phyloP scores from a whole-genome alignment of 2,888 invertebrate species.

The Tenthredo notha region DNA sequence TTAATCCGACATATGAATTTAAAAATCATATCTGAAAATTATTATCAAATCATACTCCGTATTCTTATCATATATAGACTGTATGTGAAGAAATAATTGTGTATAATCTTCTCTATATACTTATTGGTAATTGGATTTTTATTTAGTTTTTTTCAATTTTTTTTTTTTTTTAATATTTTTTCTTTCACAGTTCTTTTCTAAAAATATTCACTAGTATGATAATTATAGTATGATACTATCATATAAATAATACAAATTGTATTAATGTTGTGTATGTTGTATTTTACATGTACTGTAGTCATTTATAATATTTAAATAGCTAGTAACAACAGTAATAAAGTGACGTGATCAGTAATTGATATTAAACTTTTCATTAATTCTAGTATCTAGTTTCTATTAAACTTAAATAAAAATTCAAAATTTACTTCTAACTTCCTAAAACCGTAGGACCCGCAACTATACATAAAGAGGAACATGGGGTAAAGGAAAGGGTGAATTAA shows the following conservation, averaged over 20 bases:
- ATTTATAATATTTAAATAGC: conserved; percentile 72
- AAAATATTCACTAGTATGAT: conserved; percentile 7
- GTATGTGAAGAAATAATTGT: not conserved
- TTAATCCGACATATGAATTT: not conserved
- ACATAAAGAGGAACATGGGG: not conserved
- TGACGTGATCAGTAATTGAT: conserved; percentile 53
- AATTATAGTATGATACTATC: conserved; percentile 20
- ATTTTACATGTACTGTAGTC: conserved; percentile 69
- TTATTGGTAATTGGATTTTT: not conserved
- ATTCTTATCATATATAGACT: not conserved
- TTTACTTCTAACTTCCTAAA: not conserved
- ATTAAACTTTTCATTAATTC: not conserved
- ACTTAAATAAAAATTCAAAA: no score
- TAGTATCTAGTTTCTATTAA: not conserved
- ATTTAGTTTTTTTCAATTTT: not conserved
- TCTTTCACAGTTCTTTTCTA: not conserved
- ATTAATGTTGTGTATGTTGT: conserved; percentile 69
- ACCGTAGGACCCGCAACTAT: not conserved
- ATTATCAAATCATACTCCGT: not conserved
- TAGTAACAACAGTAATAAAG: conserved; percentile 72
- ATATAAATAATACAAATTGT: conserved; percentile 56
- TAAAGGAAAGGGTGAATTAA: not conserved
- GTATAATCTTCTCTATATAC: not conserved
- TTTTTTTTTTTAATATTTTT: not conserved
- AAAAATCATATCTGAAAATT: not conserved